phyloP scores from a whole-genome alignment of 2,797 vertebrate species.

The Sebastes minor region DNA sequence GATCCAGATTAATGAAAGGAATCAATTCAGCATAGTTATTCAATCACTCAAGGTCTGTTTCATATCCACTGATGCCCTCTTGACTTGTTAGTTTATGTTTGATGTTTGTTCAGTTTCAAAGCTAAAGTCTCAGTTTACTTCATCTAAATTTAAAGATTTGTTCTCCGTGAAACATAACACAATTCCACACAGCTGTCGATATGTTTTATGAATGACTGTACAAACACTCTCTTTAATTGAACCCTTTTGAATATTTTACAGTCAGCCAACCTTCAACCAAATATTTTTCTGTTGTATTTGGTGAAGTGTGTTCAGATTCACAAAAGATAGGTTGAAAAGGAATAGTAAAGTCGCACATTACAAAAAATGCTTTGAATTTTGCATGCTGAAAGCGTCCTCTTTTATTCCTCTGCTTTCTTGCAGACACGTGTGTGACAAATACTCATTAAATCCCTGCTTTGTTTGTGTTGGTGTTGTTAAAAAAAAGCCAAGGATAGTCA shows the following conservation, averaged over 20 bases:
- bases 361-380: neutral
- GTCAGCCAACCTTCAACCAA: neutral
- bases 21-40: neutral
- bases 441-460: constrained; percentile 46
- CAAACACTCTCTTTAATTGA: neutral
- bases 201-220: neutral
- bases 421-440: constrained; percentile 23
- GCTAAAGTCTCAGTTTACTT: neutral
- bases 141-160: neutral
- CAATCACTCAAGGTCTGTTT: neutral
- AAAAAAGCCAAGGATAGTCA: constrained; percentile 30
- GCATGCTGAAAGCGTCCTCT: neutral
- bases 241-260: neutral
- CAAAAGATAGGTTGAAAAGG: neutral
- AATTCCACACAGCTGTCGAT: neutral
- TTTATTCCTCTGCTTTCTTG: neutral
- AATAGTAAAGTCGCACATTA: constrained; percentile 4
- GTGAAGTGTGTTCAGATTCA: neutral
- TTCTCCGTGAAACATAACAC: neutral
- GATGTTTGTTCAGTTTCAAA: neutral
- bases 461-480: constrained; percentile 22
- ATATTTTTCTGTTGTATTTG: neutral
- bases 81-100: neutral
- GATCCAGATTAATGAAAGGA: neutral
- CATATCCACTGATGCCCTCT: neutral